phyloP scores from a whole-genome alignment of 2,113 vertebrate genomes.

The Galemys pyrenaicus region DNA sequence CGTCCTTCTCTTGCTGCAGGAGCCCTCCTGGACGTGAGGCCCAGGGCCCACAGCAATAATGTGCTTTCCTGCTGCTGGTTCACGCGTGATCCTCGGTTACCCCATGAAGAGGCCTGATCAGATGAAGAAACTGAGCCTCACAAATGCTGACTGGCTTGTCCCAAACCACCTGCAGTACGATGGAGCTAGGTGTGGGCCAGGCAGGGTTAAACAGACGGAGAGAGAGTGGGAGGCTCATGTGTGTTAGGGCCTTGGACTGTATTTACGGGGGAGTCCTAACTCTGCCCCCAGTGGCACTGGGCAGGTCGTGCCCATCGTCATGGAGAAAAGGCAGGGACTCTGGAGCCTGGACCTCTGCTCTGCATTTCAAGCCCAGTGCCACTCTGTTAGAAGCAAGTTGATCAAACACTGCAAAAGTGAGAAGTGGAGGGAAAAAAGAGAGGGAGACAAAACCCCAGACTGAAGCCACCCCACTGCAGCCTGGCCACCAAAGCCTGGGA shows the following conservation, averaged over 20 bases:
- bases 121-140: neutral
- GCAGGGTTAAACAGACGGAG: neutral
- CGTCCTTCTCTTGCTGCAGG: neutral
- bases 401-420: constrained; percentile 69
- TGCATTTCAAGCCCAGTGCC: neutral
- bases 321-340: constrained; percentile 21
- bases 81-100: neutral
- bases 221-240: neutral
- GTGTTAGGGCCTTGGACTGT: neutral
- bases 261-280: neutral
- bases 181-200: neutral
- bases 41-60: neutral
- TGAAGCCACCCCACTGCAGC: neutral
- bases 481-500: neutral
- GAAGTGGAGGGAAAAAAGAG: neutral
- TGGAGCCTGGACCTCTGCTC: neutral
- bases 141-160: neutral
- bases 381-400: constrained; percentile 25
- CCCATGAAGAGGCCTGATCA: neutral
- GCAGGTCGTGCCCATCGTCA: neutral
- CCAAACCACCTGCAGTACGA: neutral
- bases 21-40: neutral
- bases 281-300: neutral
- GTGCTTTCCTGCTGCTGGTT: neutral
- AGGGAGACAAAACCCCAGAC: neutral